Evolutionary conservation across 2,113 vertebrate genomes (phyloP).

Genomic region (Sardina pilchardus): DNA sequence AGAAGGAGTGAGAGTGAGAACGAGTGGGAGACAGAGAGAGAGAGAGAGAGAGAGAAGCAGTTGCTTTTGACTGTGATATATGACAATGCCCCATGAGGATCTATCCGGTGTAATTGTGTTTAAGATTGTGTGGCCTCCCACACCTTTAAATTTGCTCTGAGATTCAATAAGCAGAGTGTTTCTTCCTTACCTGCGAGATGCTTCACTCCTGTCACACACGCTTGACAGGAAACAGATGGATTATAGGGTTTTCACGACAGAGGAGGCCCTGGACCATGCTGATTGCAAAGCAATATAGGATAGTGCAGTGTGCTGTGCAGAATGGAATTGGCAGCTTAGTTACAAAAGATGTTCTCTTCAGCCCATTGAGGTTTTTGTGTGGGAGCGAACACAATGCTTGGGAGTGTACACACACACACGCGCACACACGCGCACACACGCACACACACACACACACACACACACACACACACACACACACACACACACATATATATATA

Average conservation of each 20-base stretch:
- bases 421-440: not conserved
- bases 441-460: not conserved
- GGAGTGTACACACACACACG: not conserved
- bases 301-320: not conserved
- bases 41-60: not conserved
- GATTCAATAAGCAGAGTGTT: constrained; percentile 20
- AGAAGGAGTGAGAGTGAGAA: not conserved
- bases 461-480: not conserved
- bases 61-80: constrained; percentile 8
- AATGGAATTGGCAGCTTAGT: constrained; percentile 18
- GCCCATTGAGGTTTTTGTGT: not conserved
- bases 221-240: constrained; percentile 14
- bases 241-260: constrained; percentile 7
- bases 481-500: not conserved
- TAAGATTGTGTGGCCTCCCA: constrained; percentile 7
- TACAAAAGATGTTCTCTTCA: constrained; percentile 12
- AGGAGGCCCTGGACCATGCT: constrained; percentile 11
- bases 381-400: not conserved
- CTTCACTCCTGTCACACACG: constrained; percentile 9
- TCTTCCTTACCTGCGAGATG: constrained; percentile 14
- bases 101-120: constrained; percentile 13
- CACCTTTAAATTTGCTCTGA: constrained; percentile 14
- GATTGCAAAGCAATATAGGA: constrained; percentile 13
- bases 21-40: not conserved
- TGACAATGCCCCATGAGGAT: not conserved